These are phyloP conservation scores for Drosophila antonietae DNA, from an alignment of 2,888 invertebrate species.

Conservation along the genomic window DNA sequence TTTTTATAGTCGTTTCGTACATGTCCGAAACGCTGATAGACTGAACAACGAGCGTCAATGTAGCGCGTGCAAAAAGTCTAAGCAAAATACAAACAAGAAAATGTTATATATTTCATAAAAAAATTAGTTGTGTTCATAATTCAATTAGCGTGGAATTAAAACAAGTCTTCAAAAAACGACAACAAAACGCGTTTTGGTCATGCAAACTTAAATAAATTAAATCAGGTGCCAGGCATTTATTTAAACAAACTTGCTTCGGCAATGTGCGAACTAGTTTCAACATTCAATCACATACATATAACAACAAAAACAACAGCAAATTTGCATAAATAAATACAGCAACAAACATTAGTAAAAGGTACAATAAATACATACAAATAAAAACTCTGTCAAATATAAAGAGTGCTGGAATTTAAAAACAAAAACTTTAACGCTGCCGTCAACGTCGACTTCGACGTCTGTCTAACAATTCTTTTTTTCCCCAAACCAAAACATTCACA, in stretches of 20 bases:
- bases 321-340: constrained; percentile 74
- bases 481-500: neutral
- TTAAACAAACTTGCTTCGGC: constrained; percentile 43
- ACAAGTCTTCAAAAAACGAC: constrained; percentile 23
- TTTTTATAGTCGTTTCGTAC: constrained; percentile 22
- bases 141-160: constrained; percentile 53
- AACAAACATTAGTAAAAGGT: constrained; percentile 51
- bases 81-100: constrained; percentile 24
- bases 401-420: constrained; percentile 71
- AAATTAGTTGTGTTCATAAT: constrained; percentile 40
- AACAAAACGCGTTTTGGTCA: constrained; percentile 30
- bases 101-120: constrained; percentile 26
- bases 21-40: constrained; percentile 40
- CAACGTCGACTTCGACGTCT: constrained; percentile 7
- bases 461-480: constrained; percentile 5
- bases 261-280: constrained; percentile 65
- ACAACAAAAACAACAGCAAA: constrained; percentile 23
- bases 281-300: constrained; percentile 26
- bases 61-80: constrained; percentile 40
- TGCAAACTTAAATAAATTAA: constrained; percentile 36
- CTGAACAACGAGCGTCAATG: constrained; percentile 30
- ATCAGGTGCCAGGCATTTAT: constrained; percentile 43
- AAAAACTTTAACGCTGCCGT: constrained; percentile 43
- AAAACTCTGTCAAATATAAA: constrained; percentile 49
- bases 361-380: constrained; percentile 8